These are phyloP conservation scores for Cavia porcellus DNA, from an alignment of 2,113 vertebrate species.

Conservation along the genomic window DNA sequence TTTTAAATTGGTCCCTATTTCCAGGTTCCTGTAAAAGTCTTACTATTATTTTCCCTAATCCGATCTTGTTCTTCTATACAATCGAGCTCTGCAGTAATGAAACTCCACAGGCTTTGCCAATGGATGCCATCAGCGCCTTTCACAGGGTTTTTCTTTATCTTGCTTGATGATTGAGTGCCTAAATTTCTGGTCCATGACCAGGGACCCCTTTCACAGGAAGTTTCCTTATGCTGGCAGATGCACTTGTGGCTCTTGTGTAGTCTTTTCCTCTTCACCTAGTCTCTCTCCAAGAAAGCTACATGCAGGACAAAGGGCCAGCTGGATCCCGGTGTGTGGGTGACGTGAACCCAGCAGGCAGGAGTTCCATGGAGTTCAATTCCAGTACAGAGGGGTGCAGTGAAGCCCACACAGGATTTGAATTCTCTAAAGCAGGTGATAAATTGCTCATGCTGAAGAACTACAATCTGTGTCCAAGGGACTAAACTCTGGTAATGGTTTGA, in stretches of 20 bases:
- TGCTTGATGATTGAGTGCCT: background rate
- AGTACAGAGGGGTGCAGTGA: background rate
- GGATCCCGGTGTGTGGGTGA: background rate
- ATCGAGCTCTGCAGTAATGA: no score
- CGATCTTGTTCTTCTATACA: background rate
- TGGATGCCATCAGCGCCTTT: fast-evolving
- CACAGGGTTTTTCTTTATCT: background rate
- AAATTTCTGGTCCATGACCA: background rate
- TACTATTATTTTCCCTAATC: background rate
- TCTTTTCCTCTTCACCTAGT: no score
- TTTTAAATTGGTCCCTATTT: background rate
- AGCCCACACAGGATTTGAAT: background rate
- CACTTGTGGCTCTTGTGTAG: background rate
- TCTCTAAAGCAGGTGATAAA: background rate
- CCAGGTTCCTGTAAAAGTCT: background rate
- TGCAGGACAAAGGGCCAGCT: background rate
- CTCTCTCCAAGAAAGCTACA: background rate
- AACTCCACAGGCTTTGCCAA: background rate
- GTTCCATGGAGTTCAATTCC: background rate
- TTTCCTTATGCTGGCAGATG: background rate
- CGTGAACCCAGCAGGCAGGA: background rate
- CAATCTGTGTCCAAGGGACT: background rate
- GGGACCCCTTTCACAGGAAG: background rate
- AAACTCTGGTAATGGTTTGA: background rate
- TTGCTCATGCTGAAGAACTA: background rate